A percentile compares a stretch with the other conserved stretches of the same genome.
Conservation (phyloP, 1,140 invertebrate genomes). For the Euura saliciscinereae region DNA sequence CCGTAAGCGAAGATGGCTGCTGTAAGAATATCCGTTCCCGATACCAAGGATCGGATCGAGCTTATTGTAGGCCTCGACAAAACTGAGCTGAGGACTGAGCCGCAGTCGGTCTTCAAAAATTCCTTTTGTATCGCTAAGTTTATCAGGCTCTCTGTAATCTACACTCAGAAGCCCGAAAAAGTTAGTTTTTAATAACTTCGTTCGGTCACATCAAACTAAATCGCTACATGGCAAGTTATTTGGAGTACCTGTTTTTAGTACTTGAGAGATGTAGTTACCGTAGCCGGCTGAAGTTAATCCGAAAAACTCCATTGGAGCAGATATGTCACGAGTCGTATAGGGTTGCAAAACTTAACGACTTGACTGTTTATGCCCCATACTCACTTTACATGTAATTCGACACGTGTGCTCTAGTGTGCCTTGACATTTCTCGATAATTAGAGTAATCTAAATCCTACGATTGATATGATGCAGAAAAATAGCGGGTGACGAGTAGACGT, state of each 20-base stretch:
- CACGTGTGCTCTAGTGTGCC: too few species aligned
- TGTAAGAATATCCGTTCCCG: slow-evolving; percentile 20
- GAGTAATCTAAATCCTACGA: too few species aligned
- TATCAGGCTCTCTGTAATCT: slow-evolving; percentile 20
- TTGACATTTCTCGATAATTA: too few species aligned
- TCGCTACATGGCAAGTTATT: neutral
- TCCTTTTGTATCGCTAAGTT: slow-evolving; percentile 8
- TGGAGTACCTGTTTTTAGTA: slow-evolving; percentile 18
- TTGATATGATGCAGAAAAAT: too few species aligned
- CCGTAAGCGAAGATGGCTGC: slow-evolving; percentile 13
- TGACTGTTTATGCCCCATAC: too few species aligned
- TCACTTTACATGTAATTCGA: too few species aligned
- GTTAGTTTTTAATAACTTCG: neutral
- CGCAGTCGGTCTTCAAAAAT: slow-evolving; percentile 21
- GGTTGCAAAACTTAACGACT: too few species aligned
- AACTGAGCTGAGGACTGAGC: neutral
- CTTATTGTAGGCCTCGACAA: slow-evolving; percentile 17
- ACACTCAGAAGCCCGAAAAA: neutral
- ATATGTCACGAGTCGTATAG: too few species aligned
- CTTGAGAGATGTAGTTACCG: slow-evolving; percentile 12
- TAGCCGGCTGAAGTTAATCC: slow-evolving; percentile 19
- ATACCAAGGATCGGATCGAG: slow-evolving; percentile 16
- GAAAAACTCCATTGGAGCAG: slow-evolving; percentile 16
- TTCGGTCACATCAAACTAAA: neutral
- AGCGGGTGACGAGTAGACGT: too few species aligned